Conservation (phyloP, 2,888 invertebrate genomes). For the Dioctria linearis region DNA sequence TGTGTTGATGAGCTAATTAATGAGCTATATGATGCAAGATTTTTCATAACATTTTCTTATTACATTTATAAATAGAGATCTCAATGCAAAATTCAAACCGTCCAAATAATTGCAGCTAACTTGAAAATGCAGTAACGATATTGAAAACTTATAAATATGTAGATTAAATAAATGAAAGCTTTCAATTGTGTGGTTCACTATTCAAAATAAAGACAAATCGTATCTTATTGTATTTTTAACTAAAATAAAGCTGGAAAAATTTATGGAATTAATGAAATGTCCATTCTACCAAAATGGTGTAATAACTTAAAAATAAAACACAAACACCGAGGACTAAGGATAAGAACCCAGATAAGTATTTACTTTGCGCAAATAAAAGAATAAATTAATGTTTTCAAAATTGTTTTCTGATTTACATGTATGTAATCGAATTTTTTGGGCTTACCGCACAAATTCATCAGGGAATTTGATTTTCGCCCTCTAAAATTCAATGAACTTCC, state of each 20-base stretch:
- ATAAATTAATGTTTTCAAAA: constrained; percentile 31
- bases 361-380: constrained; percentile 41
- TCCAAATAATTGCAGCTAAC: too few relatives aligned
- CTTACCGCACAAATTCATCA: constrained; percentile 98
- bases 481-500: constrained; percentile 89
- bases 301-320: constrained; percentile 21
- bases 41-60: too few relatives aligned
- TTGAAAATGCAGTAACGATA: too few relatives aligned
- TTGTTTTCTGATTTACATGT: constrained; percentile 9
- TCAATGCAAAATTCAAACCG: too few relatives aligned
- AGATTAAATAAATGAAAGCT: neutral
- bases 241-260: constrained; percentile 36
- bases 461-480: constrained; percentile 93
- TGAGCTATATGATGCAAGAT: too few relatives aligned
- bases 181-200: neutral
- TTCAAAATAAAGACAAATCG: neutral
- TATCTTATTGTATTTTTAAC: neutral
- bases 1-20: too few relatives aligned
- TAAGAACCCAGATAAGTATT: constrained; percentile 39
- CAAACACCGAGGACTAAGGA: constrained; percentile 45
- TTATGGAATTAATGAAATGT: constrained; percentile 52
- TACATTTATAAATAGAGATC: too few relatives aligned
- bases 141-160: too few relatives aligned
- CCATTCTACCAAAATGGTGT: constrained; percentile 40
- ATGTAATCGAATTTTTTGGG: constrained; percentile 67